These are phyloP conservation scores for Papilio gigon DNA, from an alignment of 2,888 invertebrate species.

Conservation along the genomic window DNA sequence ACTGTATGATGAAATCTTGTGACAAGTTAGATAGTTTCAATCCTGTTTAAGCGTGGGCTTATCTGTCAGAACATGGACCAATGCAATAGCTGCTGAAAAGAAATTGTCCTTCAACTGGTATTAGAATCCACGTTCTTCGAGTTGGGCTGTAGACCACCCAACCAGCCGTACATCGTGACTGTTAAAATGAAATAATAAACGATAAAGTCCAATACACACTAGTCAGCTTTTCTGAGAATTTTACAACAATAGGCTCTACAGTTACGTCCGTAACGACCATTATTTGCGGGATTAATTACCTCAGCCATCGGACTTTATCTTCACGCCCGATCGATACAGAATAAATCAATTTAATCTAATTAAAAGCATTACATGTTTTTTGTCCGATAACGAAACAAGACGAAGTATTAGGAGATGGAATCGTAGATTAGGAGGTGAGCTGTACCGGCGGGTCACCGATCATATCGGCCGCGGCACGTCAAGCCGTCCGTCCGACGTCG, in stretches of 20 bases:
- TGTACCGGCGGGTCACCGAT: slow-evolving; percentile 77
- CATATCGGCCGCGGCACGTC: slow-evolving; percentile 75
- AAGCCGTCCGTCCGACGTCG: slow-evolving; percentile 77
- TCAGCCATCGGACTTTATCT: slow-evolving; percentile 67
- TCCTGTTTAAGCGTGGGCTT: neutral
- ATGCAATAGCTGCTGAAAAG: neutral
- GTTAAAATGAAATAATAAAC: slow-evolving; percentile 27
- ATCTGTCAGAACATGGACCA: neutral
- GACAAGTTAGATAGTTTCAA: neutral
- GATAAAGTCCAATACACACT: slow-evolving; percentile 19
- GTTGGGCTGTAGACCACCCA: slow-evolving; percentile 14
- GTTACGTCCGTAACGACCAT: slow-evolving; percentile 61
- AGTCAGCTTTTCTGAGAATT: slow-evolving; percentile 44
- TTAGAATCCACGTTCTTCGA: slow-evolving; percentile 17
- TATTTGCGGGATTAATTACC: slow-evolving; percentile 79
- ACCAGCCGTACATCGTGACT: slow-evolving; percentile 12
- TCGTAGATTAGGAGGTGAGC: slow-evolving; percentile 75
- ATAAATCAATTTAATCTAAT: slow-evolving; percentile 83
- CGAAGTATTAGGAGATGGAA: slow-evolving; percentile 78
- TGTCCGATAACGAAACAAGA: slow-evolving; percentile 78
- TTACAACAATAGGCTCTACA: slow-evolving; percentile 53
- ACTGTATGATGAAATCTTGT: neutral
- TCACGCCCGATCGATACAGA: slow-evolving; percentile 68
- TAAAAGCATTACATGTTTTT: slow-evolving; percentile 82
- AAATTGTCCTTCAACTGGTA: neutral